Percentiles rank a stretch among this genome's conserved stretches.
phyloP scores from a whole-genome alignment of 2,113 vertebrate genomes.

The Noctilio leporinus region DNA sequence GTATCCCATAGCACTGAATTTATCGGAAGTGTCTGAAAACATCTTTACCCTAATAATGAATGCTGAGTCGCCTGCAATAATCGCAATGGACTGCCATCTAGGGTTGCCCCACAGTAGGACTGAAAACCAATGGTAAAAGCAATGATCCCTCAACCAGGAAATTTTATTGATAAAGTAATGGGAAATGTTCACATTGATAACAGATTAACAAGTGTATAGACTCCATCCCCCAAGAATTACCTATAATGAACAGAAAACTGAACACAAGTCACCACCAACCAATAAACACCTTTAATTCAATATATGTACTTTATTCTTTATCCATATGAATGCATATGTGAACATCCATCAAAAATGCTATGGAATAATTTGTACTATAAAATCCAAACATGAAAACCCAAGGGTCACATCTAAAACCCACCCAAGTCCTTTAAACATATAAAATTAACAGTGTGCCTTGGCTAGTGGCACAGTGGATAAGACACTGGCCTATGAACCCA shows the following conservation, averaged over 20 bases:
- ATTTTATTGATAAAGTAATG: background rate
- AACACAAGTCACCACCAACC: background rate
- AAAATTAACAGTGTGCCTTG: too few relatives aligned
- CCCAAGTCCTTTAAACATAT: background rate
- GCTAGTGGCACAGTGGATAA: too few relatives aligned
- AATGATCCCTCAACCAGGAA: background rate
- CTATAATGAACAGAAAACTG: background rate
- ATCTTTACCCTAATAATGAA: background rate
- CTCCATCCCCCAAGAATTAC: background rate
- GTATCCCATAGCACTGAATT: background rate
- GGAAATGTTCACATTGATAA: background rate
- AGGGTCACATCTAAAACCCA: background rate
- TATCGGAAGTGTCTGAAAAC: background rate
- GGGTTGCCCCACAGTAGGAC: background rate
- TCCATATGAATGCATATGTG: background rate
- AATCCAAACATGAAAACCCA: background rate
- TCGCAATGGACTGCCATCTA: background rate
- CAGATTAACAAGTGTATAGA: background rate
- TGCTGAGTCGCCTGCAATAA: background rate
- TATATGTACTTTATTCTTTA: background rate
- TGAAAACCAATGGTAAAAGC: background rate
- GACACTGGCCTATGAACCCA: too few relatives aligned
- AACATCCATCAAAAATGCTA: background rate
- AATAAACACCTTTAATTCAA: background rate
- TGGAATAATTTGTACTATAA: background rate